phyloP scores from a whole-genome alignment of 2,113 vertebrate species.

The Psilopsiagon aurifrons region DNA sequence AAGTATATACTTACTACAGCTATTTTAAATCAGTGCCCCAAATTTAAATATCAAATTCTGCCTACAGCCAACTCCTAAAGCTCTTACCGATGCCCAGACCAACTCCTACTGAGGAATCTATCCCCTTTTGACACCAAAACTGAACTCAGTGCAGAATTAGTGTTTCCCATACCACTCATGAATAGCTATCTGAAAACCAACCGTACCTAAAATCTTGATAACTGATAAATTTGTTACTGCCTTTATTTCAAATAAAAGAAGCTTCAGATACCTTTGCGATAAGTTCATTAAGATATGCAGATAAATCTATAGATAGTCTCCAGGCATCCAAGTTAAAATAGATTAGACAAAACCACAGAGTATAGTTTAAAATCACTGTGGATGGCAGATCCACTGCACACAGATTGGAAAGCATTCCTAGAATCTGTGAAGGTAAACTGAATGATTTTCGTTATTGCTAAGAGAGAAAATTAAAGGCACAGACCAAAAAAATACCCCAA shows the following conservation, averaged over 20 bases:
- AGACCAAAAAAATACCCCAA: background rate
- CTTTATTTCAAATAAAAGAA: background rate
- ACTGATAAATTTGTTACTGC: background rate
- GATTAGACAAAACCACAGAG: background rate
- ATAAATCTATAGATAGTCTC: background rate
- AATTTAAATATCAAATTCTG: background rate
- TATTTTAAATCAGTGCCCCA: background rate
- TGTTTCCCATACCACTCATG: background rate
- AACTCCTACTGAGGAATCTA: background rate
- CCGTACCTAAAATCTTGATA: background rate
- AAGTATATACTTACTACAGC: background rate
- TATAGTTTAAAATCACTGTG: background rate
- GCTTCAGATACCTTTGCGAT: background rate
- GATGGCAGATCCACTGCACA: background rate
- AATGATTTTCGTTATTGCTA: background rate
- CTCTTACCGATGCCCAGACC: background rate
- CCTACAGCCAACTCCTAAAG: background rate
- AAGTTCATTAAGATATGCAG: background rate
- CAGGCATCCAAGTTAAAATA: background rate
- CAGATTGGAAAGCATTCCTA: background rate
- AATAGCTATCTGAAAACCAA: background rate
- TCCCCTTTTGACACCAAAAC: background rate
- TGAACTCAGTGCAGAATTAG: background rate
- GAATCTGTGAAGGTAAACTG: background rate
- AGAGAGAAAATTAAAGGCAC: conserved; percentile 12